A percentile compares a stretch with the other conserved stretches of the same genome.
phyloP scores from a whole-genome alignment of 2,888 invertebrate species.

The Electrophaes corylata region DNA sequence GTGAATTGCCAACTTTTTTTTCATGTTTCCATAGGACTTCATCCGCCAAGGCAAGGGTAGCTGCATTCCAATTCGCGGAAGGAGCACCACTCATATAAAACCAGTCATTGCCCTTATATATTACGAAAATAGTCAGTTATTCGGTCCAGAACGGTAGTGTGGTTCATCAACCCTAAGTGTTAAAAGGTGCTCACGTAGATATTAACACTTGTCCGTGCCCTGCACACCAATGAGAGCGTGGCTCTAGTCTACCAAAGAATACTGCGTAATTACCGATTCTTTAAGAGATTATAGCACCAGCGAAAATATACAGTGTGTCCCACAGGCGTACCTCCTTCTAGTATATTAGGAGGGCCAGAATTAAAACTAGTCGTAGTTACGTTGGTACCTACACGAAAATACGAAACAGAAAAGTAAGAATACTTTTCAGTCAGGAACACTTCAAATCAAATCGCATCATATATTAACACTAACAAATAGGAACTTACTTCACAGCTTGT shows the following conservation, averaged over 20 bases:
- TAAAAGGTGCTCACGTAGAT: slow-evolving; percentile 64
- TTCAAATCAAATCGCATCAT: too few relatives aligned
- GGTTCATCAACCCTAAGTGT: slow-evolving; percentile 67
- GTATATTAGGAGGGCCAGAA: too few relatives aligned
- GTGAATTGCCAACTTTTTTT: slow-evolving; percentile 6
- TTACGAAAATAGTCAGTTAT: slow-evolving; percentile 43
- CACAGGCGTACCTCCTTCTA: too few relatives aligned
- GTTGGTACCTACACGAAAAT: too few relatives aligned
- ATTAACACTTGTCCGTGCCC: slow-evolving; percentile 61
- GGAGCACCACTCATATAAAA: slow-evolving; percentile 30
- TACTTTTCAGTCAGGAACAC: too few relatives aligned
- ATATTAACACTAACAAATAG: too few relatives aligned
- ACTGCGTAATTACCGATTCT: background rate
- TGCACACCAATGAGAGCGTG: slow-evolving; percentile 40
- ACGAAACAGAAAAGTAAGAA: too few relatives aligned
- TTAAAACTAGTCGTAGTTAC: too few relatives aligned
- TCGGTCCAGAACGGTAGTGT: slow-evolving; percentile 53
- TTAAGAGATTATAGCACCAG: background rate
- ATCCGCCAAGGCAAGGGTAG: slow-evolving; percentile 37
- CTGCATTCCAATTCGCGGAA: slow-evolving; percentile 38
- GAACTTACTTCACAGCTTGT: too few relatives aligned
- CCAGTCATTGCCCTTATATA: slow-evolving; percentile 41
- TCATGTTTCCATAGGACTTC: slow-evolving; percentile 20
- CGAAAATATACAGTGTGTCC: too few relatives aligned
- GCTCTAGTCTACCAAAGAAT: background rate